Evolutionary conservation across 2,888 invertebrate genomes (phyloP).

Genomic region (Hecatera dysodea): DNA sequence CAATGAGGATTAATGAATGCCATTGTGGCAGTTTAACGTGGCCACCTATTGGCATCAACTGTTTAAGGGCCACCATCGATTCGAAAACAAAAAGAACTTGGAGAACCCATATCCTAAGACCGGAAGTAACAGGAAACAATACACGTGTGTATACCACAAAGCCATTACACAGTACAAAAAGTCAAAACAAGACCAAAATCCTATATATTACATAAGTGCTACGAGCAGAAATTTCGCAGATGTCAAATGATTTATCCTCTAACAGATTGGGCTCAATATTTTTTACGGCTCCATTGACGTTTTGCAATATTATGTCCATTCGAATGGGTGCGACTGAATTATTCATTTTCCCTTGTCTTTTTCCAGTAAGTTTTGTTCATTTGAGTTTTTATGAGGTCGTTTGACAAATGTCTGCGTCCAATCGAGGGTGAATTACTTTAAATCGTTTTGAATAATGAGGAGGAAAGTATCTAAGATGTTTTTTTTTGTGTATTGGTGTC

Average conservation of each 20-base stretch:
- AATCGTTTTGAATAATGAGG: conserved; percentile 54
- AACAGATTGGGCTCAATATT: conserved; percentile 71
- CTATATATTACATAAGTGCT: conserved; percentile 30
- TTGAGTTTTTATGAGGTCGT: conserved; percentile 58
- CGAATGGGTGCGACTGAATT: conserved; percentile 51
- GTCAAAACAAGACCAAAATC: conserved; percentile 13
- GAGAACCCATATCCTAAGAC: too few relatives aligned
- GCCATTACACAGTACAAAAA: background rate
- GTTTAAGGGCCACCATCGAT: too few relatives aligned
- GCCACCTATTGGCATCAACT: too few relatives aligned
- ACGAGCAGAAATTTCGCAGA: conserved; percentile 61
- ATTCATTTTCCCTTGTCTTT: conserved; percentile 55
- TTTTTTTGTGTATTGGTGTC: conserved; percentile 8
- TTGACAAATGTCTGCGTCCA: conserved; percentile 56
- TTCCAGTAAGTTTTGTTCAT: conserved; percentile 55
- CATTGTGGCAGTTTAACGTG: too few relatives aligned
- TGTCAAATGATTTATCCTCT: conserved; percentile 75
- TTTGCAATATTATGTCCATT: conserved; percentile 62
- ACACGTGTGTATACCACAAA: too few relatives aligned
- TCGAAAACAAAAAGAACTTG: too few relatives aligned
- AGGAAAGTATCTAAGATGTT: conserved; percentile 45
- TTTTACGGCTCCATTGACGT: conserved; percentile 62
- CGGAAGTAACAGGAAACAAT: too few relatives aligned
- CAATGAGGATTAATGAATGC: too few relatives aligned
- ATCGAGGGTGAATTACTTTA: conserved; percentile 41